Evolutionary conservation across 2,888 invertebrate species (phyloP).

Genomic region (Xestia sexstrigata): DNA sequence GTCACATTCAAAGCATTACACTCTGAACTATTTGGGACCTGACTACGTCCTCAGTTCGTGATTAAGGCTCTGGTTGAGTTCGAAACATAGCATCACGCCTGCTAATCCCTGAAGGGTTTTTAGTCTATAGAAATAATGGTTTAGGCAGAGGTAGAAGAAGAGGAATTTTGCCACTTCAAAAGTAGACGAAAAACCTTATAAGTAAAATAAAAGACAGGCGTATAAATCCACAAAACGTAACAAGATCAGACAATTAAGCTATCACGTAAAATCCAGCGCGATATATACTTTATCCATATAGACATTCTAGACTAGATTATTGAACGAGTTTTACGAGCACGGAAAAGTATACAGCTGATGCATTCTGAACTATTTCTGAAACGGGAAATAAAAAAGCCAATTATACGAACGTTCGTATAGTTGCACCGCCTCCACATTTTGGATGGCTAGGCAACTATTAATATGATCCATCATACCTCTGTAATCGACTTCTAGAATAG

Average conservation of each 20-base stretch:
- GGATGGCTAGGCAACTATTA: not conserved
- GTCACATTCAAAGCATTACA: not conserved
- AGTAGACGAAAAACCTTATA: not conserved
- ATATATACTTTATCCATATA: not conserved
- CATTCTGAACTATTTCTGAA: slow-evolving; percentile 45
- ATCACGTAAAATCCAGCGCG: not conserved
- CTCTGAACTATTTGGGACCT: not conserved
- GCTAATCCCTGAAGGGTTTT: not conserved
- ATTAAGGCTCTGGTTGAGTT: not conserved
- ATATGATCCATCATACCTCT: slow-evolving; percentile 5
- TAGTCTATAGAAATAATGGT: not conserved
- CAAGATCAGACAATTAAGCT: not conserved
- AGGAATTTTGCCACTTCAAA: not conserved
- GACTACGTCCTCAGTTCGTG: not conserved
- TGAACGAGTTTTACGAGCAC: slow-evolving; percentile 4
- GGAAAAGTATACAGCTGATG: slow-evolving; percentile 34
- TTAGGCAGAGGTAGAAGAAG: not conserved
- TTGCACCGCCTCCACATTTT: slow-evolving; percentile 28
- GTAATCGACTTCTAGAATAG: not conserved
- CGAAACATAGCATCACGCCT: not conserved
- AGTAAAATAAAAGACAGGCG: not conserved
- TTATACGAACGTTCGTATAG: not conserved
- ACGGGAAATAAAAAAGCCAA: slow-evolving; percentile 7
- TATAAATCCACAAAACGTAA: not conserved
- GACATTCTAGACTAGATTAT: not conserved